Evolutionary conservation across 2,888 invertebrate species (phyloP).

Genomic region (Caenorhabditis parvicauda): DNA sequence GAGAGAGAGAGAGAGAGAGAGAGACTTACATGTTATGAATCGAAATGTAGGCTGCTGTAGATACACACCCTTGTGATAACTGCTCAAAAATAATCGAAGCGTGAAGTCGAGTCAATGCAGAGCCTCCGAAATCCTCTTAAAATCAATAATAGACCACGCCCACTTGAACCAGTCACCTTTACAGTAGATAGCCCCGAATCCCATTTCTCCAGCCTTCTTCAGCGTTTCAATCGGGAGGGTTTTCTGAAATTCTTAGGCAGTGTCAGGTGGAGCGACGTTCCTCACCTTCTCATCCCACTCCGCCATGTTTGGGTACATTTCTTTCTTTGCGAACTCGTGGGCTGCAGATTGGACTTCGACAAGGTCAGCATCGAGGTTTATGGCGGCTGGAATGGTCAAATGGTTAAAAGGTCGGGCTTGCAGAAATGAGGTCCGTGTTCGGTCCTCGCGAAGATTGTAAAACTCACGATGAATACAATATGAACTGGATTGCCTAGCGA

Average conservation of each 20-base stretch:
- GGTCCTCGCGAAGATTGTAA: too few relatives aligned
- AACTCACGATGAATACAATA: too few relatives aligned
- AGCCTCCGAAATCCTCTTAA: slow-evolving; percentile 28
- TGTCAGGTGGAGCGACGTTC: not conserved
- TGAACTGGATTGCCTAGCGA: too few relatives aligned
- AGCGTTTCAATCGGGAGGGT: slow-evolving; percentile 67
- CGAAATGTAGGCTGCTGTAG: slow-evolving; percentile 69
- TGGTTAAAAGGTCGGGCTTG: too few relatives aligned
- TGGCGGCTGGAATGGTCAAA: slow-evolving; percentile 63
- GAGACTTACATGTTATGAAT: slow-evolving; percentile 69
- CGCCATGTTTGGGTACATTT: slow-evolving; percentile 68
- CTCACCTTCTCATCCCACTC: slow-evolving; percentile 68
- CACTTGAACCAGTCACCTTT: too few relatives aligned
- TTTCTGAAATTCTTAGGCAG: too few relatives aligned
- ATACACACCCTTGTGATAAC: slow-evolving; percentile 68
- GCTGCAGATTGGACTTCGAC: slow-evolving; percentile 68
- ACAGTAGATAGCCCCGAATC: slow-evolving; percentile 70
- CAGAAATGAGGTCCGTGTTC: too few relatives aligned
- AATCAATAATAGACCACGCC: too few relatives aligned
- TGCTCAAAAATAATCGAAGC: slow-evolving; percentile 69
- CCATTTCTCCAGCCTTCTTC: slow-evolving; percentile 67
- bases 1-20: too few relatives aligned
- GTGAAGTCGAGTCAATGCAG: slow-evolving; percentile 65
- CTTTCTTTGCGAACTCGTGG: slow-evolving; percentile 67
- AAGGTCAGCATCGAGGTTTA: slow-evolving; percentile 67